Evolutionary conservation across 2,797 vertebrate genomes (phyloP).

Genomic region (Sebastiscus albofasciatus): DNA sequence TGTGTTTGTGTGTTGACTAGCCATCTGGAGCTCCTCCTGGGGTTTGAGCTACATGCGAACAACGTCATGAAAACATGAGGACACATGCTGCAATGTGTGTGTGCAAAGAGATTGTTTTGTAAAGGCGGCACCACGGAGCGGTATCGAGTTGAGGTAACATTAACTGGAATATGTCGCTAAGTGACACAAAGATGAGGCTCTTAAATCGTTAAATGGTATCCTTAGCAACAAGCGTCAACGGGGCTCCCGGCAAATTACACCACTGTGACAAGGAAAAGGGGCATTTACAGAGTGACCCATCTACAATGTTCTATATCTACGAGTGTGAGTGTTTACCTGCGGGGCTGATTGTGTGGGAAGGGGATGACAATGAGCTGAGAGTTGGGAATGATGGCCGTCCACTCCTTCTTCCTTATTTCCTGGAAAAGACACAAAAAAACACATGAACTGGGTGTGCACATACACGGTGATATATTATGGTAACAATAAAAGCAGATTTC

Average conservation of each 20-base stretch:
- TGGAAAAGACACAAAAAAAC: constrained; percentile 67
- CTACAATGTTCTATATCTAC: not conserved
- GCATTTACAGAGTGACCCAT: not conserved
- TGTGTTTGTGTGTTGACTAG: constrained; percentile 31
- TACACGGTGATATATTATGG: not conserved
- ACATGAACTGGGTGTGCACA: not conserved
- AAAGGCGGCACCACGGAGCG: not conserved
- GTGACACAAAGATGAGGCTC: constrained; percentile 3
- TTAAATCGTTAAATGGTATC: constrained; percentile 23
- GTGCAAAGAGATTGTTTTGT: not conserved
- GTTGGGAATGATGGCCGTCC: constrained; percentile 98
- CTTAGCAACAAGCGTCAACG: constrained; percentile 19
- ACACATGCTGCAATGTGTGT: constrained; percentile 32
- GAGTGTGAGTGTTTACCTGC: constrained; percentile 83
- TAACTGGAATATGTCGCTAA: constrained; percentile 16
- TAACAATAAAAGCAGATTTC: constrained; percentile 4
- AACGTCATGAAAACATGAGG: constrained; percentile 52
- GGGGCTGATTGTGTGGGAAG: constrained; percentile 89
- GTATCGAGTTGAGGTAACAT: constrained; percentile 2
- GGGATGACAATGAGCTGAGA: constrained; percentile 98
- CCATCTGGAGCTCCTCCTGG: constrained; percentile 72
- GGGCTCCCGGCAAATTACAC: not conserved
- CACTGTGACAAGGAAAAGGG: not conserved
- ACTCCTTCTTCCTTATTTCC: constrained; percentile 90
- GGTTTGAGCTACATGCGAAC: constrained; percentile 61